A percentile compares a stretch with the other conserved stretches of the same genome.
Evolutionary conservation across 2,888 invertebrate genomes (phyloP).

Genomic region (Formica aserva): DNA sequence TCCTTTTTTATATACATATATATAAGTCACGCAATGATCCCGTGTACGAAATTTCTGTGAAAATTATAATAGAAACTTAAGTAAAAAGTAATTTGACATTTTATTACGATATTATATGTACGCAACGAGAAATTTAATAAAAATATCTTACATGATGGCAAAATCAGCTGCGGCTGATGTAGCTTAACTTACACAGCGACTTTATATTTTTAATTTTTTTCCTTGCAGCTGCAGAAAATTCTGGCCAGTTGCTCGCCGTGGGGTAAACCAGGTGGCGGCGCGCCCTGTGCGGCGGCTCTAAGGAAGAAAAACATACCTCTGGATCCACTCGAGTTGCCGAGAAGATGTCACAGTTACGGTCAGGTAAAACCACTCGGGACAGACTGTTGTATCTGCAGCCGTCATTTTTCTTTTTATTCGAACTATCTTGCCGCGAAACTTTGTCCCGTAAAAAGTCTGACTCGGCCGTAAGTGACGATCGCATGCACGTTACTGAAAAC

Average conservation of each 20-base stretch:
- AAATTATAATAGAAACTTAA: background rate
- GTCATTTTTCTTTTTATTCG: constrained; percentile 28
- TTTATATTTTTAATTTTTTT: constrained; percentile 25
- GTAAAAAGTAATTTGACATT: background rate
- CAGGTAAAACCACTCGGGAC: constrained; percentile 70
- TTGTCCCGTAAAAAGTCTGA: background rate
- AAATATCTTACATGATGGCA: background rate
- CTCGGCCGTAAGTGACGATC: background rate
- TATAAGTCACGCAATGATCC: background rate
- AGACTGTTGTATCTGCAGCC: background rate
- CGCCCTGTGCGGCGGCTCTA: constrained; percentile 89
- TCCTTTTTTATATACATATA: background rate
- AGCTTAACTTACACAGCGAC: background rate
- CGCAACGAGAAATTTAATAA: background rate
- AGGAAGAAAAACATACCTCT: constrained; percentile 90
- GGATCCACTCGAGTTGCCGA: constrained; percentile 86
- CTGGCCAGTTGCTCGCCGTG: constrained; percentile 92
- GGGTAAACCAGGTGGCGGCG: constrained; percentile 92
- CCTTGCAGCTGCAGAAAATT: constrained; percentile 89
- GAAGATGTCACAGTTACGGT: constrained; percentile 59
- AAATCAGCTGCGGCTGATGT: background rate
- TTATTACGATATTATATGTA: constrained; percentile 6
- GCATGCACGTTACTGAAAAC: constrained; percentile 17
- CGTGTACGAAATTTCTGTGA: background rate
- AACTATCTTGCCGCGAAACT: constrained; percentile 26